These are phyloP conservation scores for Apantesis nais DNA, from an alignment of 2,888 invertebrate genomes.

Conservation along the genomic window DNA sequence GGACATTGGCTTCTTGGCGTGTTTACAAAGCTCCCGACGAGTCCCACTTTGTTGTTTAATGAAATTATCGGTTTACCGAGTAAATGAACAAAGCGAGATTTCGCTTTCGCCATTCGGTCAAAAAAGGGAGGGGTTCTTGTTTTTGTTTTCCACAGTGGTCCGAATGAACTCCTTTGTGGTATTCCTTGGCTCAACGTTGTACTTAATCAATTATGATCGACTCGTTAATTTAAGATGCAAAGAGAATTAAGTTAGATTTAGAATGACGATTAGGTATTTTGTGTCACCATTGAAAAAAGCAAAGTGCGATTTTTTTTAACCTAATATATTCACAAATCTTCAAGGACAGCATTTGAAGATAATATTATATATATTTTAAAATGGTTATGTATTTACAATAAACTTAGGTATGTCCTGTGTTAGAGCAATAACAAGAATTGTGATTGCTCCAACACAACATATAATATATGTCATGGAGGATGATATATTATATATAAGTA, in stretches of 20 bases:
- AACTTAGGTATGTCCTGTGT: too few relatives aligned
- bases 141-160: conserved; percentile 76
- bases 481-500: too few relatives aligned
- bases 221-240: conserved; percentile 79
- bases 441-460: too few relatives aligned
- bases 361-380: neutral
- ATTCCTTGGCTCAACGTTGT: conserved; percentile 65
- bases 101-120: conserved; percentile 76
- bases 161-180: conserved; percentile 79
- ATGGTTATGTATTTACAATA: neutral
- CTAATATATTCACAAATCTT: neutral
- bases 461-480: too few relatives aligned
- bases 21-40: conserved; percentile 77
- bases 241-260: conserved; percentile 61
- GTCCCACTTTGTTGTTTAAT: conserved; percentile 85
- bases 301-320: neutral
- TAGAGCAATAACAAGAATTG: too few relatives aligned
- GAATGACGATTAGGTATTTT: conserved; percentile 42
- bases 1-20: conserved; percentile 85
- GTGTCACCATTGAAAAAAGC: neutral
- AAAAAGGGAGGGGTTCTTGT: conserved; percentile 73
- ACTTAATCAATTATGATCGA: conserved; percentile 85
- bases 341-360: neutral
- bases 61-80: conserved; percentile 86
- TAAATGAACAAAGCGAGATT: conserved; percentile 86